Evolutionary conservation across 92 coral and sea anemone genomes (phyloP), one percentile per base, ranked within the genome.

Genomic region (Porites lobata): DNA sequence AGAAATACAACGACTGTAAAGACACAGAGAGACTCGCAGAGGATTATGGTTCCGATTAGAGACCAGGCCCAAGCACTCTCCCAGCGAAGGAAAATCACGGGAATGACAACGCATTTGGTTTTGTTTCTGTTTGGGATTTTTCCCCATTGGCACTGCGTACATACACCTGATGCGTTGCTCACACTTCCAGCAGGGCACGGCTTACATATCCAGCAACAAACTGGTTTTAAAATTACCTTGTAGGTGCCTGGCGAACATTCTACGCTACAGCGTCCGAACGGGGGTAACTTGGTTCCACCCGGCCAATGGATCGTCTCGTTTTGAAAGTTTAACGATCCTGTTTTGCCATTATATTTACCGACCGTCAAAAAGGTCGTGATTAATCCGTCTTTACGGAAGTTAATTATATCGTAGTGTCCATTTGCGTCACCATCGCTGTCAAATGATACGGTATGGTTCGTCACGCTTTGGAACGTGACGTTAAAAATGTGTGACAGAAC

Each of bases 121-220:
- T 79, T 86, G 43, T 82, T 87, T 1, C 14, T 63, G 74, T 92
- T 92, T 9, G 94, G 80, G 50, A 56, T 77, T 64, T 87, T 85
- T 43, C 83, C 87, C 53, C 53, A 51, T 58, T 71, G 80, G 65
- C 98, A 96, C 75, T 77, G 56, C n/a, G 58, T 68, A 50, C 99
- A 96, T 13, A 92, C 89, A 70, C 85, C 93, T 24, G 96, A 73
- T 10, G 77, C 63, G 61, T 96, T 87, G 76, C 92, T 92, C 6
- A 92, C 15, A 68, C 90, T 84, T 1, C 90, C 92, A 8, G 21
- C 24, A 2, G 93, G 88, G 53, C 99, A 96, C 47, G 50, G 43
- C 52, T 73, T 79, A 79, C 99, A 96, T 20, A 82, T 54, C 97
- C 98, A 96, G 73, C 99, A 96, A 69, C 98, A 96, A 8, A 80